Percentiles rank a stretch among this genome's conserved stretches.
These are phyloP conservation scores for Prostheceraeus crozeri DNA, from an alignment of 2,888 invertebrate genomes.

Conservation along the genomic window DNA sequence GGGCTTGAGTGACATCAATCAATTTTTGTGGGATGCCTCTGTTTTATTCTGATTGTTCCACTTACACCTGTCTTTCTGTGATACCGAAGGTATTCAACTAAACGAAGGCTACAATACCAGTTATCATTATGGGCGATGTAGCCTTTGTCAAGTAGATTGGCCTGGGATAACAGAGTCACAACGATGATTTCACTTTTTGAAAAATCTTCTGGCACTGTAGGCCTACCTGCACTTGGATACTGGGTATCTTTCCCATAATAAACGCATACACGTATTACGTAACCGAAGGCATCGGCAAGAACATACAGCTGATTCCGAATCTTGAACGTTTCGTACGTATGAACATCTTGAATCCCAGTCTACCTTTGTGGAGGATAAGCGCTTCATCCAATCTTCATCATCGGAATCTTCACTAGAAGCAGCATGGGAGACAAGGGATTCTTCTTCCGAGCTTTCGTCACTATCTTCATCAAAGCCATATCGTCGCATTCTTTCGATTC, in stretches of 20 bases:
- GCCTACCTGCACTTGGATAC: slow-evolving; percentile 6
- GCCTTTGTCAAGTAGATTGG: slow-evolving; percentile 25
- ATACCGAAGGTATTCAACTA: slow-evolving; percentile 18
- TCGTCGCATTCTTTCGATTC: too few species aligned
- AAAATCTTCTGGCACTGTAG: slow-evolving; percentile 14
- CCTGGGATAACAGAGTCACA: slow-evolving; percentile 19
- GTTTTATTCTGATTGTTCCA: slow-evolving; percentile 28
- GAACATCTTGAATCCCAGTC: too few species aligned
- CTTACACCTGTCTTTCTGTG: slow-evolving; percentile 24
- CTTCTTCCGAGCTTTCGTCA: too few species aligned
- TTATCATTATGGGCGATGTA: slow-evolving; percentile 25
- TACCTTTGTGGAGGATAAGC: too few species aligned
- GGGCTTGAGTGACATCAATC: slow-evolving; percentile 13
- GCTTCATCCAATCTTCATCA: too few species aligned
- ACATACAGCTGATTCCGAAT: too few species aligned
- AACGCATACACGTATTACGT: background rate
- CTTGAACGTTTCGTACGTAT: too few species aligned
- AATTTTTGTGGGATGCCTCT: slow-evolving; percentile 27
- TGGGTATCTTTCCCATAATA: slow-evolving; percentile 27
- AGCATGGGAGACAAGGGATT: too few species aligned
- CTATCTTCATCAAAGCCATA: too few species aligned
- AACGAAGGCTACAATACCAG: slow-evolving; percentile 24
- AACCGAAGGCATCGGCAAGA: background rate
- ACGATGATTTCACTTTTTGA: slow-evolving; percentile 25
- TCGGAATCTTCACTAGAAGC: too few species aligned